A percentile compares a stretch with the other conserved stretches of the same genome.
phyloP scores from a whole-genome alignment of 2,113 vertebrate species.

The Limnothrissa miodon region DNA sequence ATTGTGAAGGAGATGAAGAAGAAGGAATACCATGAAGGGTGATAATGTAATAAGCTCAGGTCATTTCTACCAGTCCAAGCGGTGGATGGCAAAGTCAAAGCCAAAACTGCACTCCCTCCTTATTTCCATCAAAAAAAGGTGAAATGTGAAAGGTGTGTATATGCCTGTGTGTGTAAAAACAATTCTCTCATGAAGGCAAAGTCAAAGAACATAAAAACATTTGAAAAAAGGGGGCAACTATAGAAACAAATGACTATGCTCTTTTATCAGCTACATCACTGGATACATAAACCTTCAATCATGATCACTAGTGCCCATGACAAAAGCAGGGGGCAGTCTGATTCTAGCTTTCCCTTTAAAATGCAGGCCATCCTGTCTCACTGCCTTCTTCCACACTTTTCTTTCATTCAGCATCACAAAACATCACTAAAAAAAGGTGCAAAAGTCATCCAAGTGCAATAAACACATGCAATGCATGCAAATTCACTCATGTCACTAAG shows the following conservation, averaged over 20 bases:
- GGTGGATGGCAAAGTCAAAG: slow-evolving; percentile 45
- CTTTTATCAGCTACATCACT: background rate
- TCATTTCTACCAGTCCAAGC: slow-evolving; percentile 46
- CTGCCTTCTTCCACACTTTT: background rate
- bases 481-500: background rate
- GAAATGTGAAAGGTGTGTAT: slow-evolving; percentile 27
- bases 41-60: slow-evolving; percentile 47
- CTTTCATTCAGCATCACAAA: background rate
- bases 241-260: background rate
- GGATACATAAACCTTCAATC: no score
- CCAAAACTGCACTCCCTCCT: background rate
- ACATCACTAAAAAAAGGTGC: background rate
- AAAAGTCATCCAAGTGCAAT: background rate
- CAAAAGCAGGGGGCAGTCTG: background rate
- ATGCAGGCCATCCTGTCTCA: background rate
- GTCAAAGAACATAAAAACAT: background rate
- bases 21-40: slow-evolving; percentile 35
- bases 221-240: no score
- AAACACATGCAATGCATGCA: background rate
- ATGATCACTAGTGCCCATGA: background rate
- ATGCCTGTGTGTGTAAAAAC: slow-evolving; percentile 27
- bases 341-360: background rate
- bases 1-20: slow-evolving; percentile 41
- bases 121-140: slow-evolving; percentile 31
- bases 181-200: slow-evolving; percentile 23